Conservation (phyloP, 2,888 invertebrate genomes). For the Microchrysa polita region DNA sequence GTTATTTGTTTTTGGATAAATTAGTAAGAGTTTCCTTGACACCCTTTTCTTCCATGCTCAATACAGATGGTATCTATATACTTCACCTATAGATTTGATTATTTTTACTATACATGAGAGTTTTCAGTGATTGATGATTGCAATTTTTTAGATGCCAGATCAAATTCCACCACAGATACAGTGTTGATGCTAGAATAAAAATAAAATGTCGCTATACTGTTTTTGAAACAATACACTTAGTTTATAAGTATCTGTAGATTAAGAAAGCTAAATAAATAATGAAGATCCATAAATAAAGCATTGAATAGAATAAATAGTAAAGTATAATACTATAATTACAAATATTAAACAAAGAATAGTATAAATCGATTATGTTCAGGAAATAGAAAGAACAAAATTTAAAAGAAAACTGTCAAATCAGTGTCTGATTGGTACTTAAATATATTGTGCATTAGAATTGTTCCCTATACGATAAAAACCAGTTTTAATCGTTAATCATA, state of each 20-base stretch:
- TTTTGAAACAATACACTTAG: neutral
- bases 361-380: neutral
- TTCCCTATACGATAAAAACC: too few species aligned
- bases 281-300: neutral
- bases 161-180: neutral
- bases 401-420: neutral
- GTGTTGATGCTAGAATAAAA: neutral
- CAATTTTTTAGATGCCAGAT: constrained; percentile 2
- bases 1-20: neutral
- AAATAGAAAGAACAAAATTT: neutral
- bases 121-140: neutral
- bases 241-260: constrained; percentile 3
- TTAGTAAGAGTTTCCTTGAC: neutral
- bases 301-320: neutral
- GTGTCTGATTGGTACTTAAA: too few species aligned
- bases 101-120: neutral
- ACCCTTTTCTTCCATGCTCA: neutral
- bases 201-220: neutral
- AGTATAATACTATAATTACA: neutral
- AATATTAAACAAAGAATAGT: neutral
- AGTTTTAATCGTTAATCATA: neutral
- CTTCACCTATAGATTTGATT: neutral
- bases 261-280: constrained; percentile 5
- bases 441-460: too few species aligned
- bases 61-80: neutral